Base-by-base conservation (phyloP, 2,888 invertebrate species). In the Orchesellides sinensis region DNA sequence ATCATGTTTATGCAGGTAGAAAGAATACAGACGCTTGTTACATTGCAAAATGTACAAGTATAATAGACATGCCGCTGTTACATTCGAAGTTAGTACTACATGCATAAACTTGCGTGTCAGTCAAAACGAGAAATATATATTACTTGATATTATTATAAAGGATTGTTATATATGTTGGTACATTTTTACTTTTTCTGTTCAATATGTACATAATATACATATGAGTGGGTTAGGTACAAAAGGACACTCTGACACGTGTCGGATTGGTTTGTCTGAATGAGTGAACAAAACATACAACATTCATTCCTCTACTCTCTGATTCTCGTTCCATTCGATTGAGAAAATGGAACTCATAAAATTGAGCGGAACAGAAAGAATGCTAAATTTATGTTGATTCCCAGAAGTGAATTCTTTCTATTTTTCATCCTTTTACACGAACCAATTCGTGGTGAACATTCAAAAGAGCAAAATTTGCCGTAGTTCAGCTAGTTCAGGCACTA, bases 161-260 rank as follows among this genome's bases (percentile, higher is more conserved):
- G 6, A 6, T 32, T 32, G 32, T 32, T 5, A 6, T 5, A 32
- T 10, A 32, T 32, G 32, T 32, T 32, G 10, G 14, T 8, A 10
- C 40, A 5, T 2, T 8, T 10, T 40, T 40, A 40, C 40, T 14
- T 40, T 5, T 52, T 52, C 27, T n/a, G 19, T 23, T n/a, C 10
- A n/a, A 23, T 1, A 8, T 52, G 14, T 52, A 52, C 19, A n/a
- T 23, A n/a, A 52, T 8, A 23, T 52, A 3, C 10, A n/a, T n/a
- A n/a, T n/a, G n/a, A n/a, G n/a, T n/a, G n/a, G n/a, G n/a, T n/a
- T n/a, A n/a, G n/a, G n/a, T 23, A n/a, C 14, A 49, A n/a, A 35
- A 65, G 54, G 56, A 79, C 63, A 61, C 52, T 23, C 14, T 79
- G 79, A 79, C 79, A 79, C 79, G 79, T 79, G 72, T 79, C 79